Conservation (phyloP, 2,888 invertebrate genomes). For the Argynnis bischoffii region DNA sequence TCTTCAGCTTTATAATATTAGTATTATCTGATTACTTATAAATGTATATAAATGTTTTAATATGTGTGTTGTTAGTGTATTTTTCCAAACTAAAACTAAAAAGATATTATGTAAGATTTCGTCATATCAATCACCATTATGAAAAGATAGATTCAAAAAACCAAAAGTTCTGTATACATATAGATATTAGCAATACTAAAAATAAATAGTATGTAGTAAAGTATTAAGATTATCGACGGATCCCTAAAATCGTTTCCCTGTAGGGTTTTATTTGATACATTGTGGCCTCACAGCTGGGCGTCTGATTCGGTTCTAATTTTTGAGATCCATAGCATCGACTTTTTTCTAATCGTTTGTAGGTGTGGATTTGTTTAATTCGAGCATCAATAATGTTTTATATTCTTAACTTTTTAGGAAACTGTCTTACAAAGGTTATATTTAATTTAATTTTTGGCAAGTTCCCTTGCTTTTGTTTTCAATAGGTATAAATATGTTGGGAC, state of each 20-base stretch:
- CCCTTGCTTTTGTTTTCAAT: not conserved
- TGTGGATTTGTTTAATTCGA: slow-evolving; percentile 49
- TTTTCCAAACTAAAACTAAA: no score
- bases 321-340: slow-evolving; percentile 56
- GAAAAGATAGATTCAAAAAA: no score
- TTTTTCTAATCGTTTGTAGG: slow-evolving; percentile 60
- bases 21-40: no score
- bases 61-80: no score
- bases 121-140: no score
- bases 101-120: no score
- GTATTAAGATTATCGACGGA: not conserved
- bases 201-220: no score
- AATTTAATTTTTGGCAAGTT: not conserved
- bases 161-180: no score
- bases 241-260: slow-evolving; percentile 23
- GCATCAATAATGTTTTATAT: slow-evolving; percentile 5
- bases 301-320: slow-evolving; percentile 60
- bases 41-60: no score
- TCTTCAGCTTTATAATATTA: no score
- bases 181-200: no score
- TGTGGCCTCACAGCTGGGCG: slow-evolving; percentile 60
- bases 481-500: no score
- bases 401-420: slow-evolving; percentile 4
- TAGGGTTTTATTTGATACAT: slow-evolving; percentile 47
- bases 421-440: not conserved